Percentiles rank a stretch among this genome's conserved stretches.
Conservation (phyloP, 2,888 invertebrate species). For the Drosophila algonquin region DNA sequence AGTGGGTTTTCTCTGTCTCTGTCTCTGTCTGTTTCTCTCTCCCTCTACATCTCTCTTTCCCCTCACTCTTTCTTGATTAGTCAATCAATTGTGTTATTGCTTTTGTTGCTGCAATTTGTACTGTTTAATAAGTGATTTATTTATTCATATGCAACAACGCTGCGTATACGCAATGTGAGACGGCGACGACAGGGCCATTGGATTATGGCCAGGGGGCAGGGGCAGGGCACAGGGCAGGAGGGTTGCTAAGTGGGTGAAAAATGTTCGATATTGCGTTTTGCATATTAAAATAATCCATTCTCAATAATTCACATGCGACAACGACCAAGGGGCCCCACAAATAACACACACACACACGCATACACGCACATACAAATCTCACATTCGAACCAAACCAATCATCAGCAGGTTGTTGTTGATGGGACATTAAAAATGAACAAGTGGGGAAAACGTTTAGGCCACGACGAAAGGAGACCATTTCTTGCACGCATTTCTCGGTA, state of each 20-base stretch:
- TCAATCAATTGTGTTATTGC: constrained; percentile 50
- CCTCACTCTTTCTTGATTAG: constrained; percentile 50
- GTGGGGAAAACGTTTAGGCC: too few relatives aligned
- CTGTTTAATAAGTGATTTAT: constrained; percentile 48
- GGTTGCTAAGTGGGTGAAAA: constrained; percentile 13
- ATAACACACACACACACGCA: too few relatives aligned
- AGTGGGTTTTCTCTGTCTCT: constrained; percentile 25
- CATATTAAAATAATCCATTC: constrained; percentile 32
- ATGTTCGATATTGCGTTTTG: constrained; percentile 38
- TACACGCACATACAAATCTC: not conserved
- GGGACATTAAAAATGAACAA: not conserved
- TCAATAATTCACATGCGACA: constrained; percentile 15
- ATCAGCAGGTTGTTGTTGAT: not conserved
- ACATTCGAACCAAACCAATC: not conserved
- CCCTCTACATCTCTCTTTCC: constrained; percentile 32
- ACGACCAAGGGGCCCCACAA: too few relatives aligned
- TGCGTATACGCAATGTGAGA: constrained; percentile 64
- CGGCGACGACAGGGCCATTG: not conserved
- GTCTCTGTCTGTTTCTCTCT: constrained; percentile 26
- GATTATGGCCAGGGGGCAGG: not conserved
- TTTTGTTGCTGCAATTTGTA: constrained; percentile 30
- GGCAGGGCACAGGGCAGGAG: not conserved
- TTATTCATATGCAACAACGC: constrained; percentile 39
- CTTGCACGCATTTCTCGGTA: too few relatives aligned
- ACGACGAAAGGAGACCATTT: too few relatives aligned